Evolutionary conservation across 2,888 invertebrate species (phyloP), one percentile per base, ranked within the genome.

Genomic region (Chrysolina oricalcia): DNA sequence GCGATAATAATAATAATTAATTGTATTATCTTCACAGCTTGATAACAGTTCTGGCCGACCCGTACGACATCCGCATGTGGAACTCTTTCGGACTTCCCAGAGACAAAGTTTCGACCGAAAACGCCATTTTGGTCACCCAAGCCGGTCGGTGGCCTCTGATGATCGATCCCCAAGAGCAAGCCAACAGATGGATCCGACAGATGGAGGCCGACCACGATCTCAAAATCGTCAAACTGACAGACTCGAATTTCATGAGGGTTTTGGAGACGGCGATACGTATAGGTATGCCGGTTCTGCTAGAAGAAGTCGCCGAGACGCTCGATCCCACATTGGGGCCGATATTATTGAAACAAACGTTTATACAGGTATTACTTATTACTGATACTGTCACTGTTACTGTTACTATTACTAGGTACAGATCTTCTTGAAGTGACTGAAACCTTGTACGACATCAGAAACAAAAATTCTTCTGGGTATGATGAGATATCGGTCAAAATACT

Each of bases 101-200:
- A 78, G 98, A 98, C 87, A 90, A 91, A 43, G 93, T 97, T 72
- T 97, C 97, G 11, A 95, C 96, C 2, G 97, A 98, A 88, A 98
- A 98, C 88, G 98, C 96, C 10, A 95, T 98, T 78, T 92, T 98
- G 82, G 97, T 97, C 63, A 97, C 94, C 17, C 92, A 92, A 84
- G 95, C 93, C 3, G 92, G 94, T 9, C 91, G 95, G 15, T 96
- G 96, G 97, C 97, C 98, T 0, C 91, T 98, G 19, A 96, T 97
- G 92, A 97, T 98, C 76, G 98, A 98, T 89, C 98, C 98, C 0
- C 97, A 98, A 87, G 97, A 97, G 86, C 97, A 98, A 92, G 97
- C 97, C 0, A 97, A 96, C 89, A 92, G 96, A 75, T 98, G 97
- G 97, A 94, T 98, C 71, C 93, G 95, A 75, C 95, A 95, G 86